Conservation (phyloP, 2,113 vertebrate species). For the Oncorhynchus masou region DNA sequence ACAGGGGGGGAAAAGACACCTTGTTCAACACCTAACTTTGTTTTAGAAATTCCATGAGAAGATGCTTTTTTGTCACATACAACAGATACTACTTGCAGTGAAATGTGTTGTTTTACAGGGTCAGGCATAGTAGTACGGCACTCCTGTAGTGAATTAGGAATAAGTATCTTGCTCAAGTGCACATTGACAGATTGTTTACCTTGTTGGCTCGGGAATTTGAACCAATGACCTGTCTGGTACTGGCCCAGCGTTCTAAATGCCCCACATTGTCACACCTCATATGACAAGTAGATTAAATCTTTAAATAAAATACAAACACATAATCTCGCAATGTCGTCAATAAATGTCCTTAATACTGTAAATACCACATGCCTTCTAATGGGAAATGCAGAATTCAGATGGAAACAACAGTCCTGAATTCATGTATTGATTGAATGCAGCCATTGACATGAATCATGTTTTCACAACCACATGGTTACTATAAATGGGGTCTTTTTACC, state of each 20-base stretch:
- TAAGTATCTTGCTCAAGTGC: too few species aligned
- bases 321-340: constrained; percentile 27
- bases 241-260: background rate
- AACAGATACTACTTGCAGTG: too few species aligned
- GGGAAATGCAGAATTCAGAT: constrained; percentile 57
- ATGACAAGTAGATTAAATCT: background rate
- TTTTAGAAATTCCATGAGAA: too few species aligned
- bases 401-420: constrained; percentile 47
- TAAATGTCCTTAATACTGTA: constrained; percentile 43
- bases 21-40: too few species aligned
- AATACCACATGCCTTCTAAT: constrained; percentile 50
- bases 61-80: too few species aligned
- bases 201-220: too few species aligned
- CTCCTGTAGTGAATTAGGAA: too few species aligned
- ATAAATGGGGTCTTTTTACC: constrained; percentile 21
- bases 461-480: constrained; percentile 10
- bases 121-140: too few species aligned
- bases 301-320: background rate
- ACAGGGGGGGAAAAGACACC: too few species aligned
- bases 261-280: background rate
- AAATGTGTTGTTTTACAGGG: too few species aligned
- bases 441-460: constrained; percentile 38
- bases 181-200: too few species aligned
- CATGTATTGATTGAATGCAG: constrained; percentile 18
- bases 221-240: too few species aligned